Percentiles rank a stretch among this genome's conserved stretches.
Conservation (phyloP, 2,113 vertebrate species). For the Rhizomys pruinosus region DNA sequence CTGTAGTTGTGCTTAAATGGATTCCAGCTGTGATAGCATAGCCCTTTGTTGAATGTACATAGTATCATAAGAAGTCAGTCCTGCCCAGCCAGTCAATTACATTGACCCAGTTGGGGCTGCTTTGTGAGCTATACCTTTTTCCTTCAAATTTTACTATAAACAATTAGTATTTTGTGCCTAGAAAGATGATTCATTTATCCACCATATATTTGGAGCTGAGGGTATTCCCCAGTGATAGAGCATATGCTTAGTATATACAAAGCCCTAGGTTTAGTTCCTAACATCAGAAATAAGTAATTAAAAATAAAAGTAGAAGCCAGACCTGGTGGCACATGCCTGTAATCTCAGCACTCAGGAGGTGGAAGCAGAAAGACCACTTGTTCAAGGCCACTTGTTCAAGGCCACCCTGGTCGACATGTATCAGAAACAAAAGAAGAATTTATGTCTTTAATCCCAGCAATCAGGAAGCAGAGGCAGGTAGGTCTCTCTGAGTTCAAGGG, state of each 20-base stretch:
- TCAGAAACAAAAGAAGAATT: neutral
- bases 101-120: neutral
- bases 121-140: slow-evolving; percentile 54
- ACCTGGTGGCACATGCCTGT: neutral
- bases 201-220: neutral
- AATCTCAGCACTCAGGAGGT: neutral
- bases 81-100: slow-evolving; percentile 9
- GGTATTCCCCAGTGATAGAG: neutral
- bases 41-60: slow-evolving; percentile 50
- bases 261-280: neutral
- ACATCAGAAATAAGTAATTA: neutral
- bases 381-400: neutral
- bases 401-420: neutral
- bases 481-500: neutral
- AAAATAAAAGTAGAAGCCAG: neutral
- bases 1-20: slow-evolving; percentile 61
- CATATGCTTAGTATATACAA: neutral
- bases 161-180: slow-evolving; percentile 55
- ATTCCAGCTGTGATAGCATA: slow-evolving; percentile 54
- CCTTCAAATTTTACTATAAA: slow-evolving; percentile 56
- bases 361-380: neutral
- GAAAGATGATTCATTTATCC: slow-evolving; percentile 55
- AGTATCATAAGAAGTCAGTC: slow-evolving; percentile 37
- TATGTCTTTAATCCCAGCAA: neutral
- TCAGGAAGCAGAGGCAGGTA: neutral